Base-by-base conservation (phyloP, 1,140 invertebrate genomes). In the Penaeus vannamei region DNA sequence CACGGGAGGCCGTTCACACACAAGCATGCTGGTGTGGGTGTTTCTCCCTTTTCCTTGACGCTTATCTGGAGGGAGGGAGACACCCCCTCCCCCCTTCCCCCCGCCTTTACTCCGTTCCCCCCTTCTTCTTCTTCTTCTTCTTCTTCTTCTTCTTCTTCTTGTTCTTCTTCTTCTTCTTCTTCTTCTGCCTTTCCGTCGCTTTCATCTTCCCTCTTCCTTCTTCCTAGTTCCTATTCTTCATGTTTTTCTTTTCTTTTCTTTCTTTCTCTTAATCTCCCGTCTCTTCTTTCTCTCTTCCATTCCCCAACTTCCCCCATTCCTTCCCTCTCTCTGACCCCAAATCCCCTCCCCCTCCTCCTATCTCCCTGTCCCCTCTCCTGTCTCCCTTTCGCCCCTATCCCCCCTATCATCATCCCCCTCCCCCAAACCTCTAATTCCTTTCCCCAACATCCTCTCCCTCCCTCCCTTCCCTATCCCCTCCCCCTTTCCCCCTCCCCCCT, bases 401-500 rank as follows among this genome's bases (percentile, higher is more conserved):
- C n/a, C 53, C n/a, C 32, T 19, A 17, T 12, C 59, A 1, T 53
- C n/a, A n/a, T 64, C 59, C 26, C 81, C 32, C 26, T 19, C 59
- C 17, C 81, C 23, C 26, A 36, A 20, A 10, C 36, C 19, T 22
- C 5, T 7, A 77, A 20, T 53, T 14, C 46, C 10, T 8, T 12
- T 8, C 46, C 10, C 46, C 32, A n/a, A 29, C 20, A 17, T 10
- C 36, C 36, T 46, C 7, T 79, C 77, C 42, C 77, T 23, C 17
- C n/a, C 12, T 10, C 76, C 26, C 32, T 79, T 42, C 26, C 53
- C 80, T 82, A 22, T 53, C 79, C 53, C 12, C 36, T 26, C 53
- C 36, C 79, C 53, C 79, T 42, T 36, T 53, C 79, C 36, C n/a
- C n/a, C n/a, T n/a, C n/a, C n/a, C n/a, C n/a, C n/a, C 79, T 81